phyloP scores from a whole-genome alignment of 2,888 invertebrate species.

The Buathra laborator region DNA sequence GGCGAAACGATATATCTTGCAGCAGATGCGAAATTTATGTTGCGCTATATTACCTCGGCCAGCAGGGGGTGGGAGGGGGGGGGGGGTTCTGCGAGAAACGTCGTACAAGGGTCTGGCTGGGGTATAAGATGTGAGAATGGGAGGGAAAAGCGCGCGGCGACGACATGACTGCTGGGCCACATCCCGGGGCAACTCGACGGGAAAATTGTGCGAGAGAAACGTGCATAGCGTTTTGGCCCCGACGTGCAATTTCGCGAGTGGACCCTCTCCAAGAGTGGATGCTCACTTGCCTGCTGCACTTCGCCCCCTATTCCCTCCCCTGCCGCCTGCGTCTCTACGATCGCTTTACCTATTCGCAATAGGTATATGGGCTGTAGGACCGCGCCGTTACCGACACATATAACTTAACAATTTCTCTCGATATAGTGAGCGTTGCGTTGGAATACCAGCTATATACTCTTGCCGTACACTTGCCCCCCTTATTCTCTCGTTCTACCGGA shows the following conservation, averaged over 20 bases:
- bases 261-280: conserved; percentile 49
- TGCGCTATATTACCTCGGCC: conserved; percentile 56
- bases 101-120: conserved; percentile 10
- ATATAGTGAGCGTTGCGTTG: not conserved
- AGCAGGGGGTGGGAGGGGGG: conserved; percentile 1
- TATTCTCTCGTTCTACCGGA: not conserved
- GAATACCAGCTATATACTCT: conserved; percentile 1
- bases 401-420: not conserved
- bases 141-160: conserved; percentile 30
- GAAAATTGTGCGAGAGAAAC: conserved; percentile 61
- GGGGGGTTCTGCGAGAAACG: conserved; percentile 30
- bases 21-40: conserved; percentile 66
- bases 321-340: not conserved
- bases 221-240: conserved; percentile 63
- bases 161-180: conserved; percentile 30
- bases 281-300: conserved; percentile 3
- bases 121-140: conserved; percentile 30
- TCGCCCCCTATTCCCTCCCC: not conserved
- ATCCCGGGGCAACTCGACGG: conserved; percentile 54
- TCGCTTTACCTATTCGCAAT: not conserved
- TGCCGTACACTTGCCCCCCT: not conserved
- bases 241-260: conserved; percentile 66
- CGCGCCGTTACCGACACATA: not conserved
- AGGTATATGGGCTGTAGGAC: conserved; percentile 5
- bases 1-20: conserved; percentile 55